Evolutionary conservation across 35 echinoderm and acorn worm genomes (phyloP).

Genomic region (Holothuria glaberrima): DNA sequence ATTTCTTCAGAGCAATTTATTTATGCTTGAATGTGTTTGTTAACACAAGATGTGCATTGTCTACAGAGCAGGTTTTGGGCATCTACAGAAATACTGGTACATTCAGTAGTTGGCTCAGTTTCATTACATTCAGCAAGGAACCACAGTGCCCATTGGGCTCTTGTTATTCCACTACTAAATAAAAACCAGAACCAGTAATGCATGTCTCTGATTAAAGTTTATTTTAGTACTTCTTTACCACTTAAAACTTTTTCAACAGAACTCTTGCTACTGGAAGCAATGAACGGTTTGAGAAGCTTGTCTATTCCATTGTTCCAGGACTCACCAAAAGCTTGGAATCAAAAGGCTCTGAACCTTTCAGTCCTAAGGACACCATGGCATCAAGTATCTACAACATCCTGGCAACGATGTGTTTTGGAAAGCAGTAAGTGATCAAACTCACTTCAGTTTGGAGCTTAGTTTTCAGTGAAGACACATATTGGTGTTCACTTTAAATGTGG

Average conservation of each 20-base stretch:
- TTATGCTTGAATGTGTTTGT: too few relatives aligned
- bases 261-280: constrained; percentile 27
- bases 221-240: neutral
- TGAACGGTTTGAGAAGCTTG: constrained; percentile 23
- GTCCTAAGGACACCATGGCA: neutral
- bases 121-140: too few relatives aligned
- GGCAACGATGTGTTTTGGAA: constrained; percentile 44
- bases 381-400: constrained; percentile 35
- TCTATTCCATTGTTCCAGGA: constrained; percentile 5
- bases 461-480: too few relatives aligned
- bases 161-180: too few relatives aligned
- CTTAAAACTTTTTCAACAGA: neutral
- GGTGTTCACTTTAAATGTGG: too few relatives aligned
- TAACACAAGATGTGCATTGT: too few relatives aligned
- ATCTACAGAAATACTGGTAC: neutral
- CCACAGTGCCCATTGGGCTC: too few relatives aligned
- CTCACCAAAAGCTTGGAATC: neutral
- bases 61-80: too few relatives aligned
- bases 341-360: neutral
- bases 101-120: too few relatives aligned
- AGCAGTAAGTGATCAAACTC: constrained; percentile 5
- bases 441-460: too few relatives aligned
- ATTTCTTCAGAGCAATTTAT: too few relatives aligned
- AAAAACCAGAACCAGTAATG: neutral
- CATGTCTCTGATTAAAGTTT: neutral